Percentiles rank a stretch among this genome's conserved stretches.
Conservation (phyloP, 2,797 vertebrate genomes). For the Meriones psammophilus region DNA sequence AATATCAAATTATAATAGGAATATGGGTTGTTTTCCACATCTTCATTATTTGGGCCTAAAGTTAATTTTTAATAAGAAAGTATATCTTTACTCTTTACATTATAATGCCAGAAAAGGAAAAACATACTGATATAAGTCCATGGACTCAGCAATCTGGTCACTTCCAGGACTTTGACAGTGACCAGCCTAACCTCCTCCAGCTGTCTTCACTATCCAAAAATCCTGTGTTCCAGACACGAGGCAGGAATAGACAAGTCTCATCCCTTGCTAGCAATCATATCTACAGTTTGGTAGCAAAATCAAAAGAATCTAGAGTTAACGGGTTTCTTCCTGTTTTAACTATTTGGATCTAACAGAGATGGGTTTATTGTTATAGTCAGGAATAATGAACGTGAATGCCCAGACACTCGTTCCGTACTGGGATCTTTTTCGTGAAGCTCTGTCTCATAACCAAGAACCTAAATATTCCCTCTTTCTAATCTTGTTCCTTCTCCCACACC, state of each 20-base stretch:
- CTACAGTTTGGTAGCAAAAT: constrained; percentile 75
- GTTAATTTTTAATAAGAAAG: constrained; percentile 74
- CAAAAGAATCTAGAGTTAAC: constrained; percentile 30
- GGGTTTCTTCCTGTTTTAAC: constrained; percentile 70
- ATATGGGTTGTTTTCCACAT: constrained; percentile 73
- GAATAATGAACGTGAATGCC: constrained; percentile 36
- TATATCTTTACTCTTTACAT: constrained; percentile 73
- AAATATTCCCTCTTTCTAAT: constrained; percentile 60
- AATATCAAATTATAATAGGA: constrained; percentile 78
- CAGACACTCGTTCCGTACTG: constrained; percentile 64
- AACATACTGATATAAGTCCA: background rate
- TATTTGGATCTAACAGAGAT: constrained; percentile 66
- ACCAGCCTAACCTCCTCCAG: background rate
- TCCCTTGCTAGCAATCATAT: constrained; percentile 65
- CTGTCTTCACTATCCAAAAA: background rate
- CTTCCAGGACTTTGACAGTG: background rate
- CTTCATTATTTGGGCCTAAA: constrained; percentile 72
- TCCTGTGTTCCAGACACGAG: constrained; percentile 2
- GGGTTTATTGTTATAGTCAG: constrained; percentile 55
- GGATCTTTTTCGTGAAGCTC: constrained; percentile 77
- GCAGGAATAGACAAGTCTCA: constrained; percentile 59
- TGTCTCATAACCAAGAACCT: constrained; percentile 77
- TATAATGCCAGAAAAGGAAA: constrained; percentile 65
- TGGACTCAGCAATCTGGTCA: background rate
- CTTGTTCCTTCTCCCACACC: constrained; percentile 54